Evolutionary conservation across 1,140 invertebrate species (phyloP).

Genomic region (Mercenaria mercenaria): DNA sequence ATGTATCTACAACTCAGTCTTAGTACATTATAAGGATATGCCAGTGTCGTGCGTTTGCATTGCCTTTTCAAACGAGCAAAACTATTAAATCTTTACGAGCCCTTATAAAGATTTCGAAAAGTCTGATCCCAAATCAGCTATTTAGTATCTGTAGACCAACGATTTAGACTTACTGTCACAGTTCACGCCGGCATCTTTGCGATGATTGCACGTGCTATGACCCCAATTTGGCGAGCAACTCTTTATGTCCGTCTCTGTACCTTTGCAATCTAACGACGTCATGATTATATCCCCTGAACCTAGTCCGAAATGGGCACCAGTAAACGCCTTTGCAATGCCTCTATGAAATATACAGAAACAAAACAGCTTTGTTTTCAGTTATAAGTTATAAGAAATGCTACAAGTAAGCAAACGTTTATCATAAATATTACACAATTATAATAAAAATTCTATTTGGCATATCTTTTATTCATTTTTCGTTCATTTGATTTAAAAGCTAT

Average conservation of each 20-base stretch:
- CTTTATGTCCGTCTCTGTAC: conserved; percentile 26
- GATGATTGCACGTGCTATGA: background rate
- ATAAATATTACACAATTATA: too few relatives aligned
- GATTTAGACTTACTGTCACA: conserved; percentile 9
- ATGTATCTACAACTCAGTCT: too few relatives aligned
- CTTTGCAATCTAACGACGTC: background rate
- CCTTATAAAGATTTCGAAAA: too few relatives aligned
- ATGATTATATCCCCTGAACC: background rate
- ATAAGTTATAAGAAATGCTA: background rate
- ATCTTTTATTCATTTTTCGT: too few relatives aligned
- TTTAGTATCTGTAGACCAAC: background rate
- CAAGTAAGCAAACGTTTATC: background rate
- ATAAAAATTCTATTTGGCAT: too few relatives aligned
- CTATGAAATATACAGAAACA: background rate
- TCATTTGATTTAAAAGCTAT: too few relatives aligned
- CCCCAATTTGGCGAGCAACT: background rate
- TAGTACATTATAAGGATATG: too few relatives aligned
- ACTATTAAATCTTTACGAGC: too few relatives aligned
- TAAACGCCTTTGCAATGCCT: conserved; percentile 13
- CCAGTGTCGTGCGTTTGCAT: too few relatives aligned
- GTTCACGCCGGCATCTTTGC: conserved; percentile 44
- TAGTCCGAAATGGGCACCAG: conserved; percentile 17
- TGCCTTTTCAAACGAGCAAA: too few relatives aligned
- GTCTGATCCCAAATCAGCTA: too few relatives aligned
- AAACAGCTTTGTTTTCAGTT: background rate